phyloP scores from a whole-genome alignment of 1,140 invertebrate genomes.

The Trinorchestia longiramus region DNA sequence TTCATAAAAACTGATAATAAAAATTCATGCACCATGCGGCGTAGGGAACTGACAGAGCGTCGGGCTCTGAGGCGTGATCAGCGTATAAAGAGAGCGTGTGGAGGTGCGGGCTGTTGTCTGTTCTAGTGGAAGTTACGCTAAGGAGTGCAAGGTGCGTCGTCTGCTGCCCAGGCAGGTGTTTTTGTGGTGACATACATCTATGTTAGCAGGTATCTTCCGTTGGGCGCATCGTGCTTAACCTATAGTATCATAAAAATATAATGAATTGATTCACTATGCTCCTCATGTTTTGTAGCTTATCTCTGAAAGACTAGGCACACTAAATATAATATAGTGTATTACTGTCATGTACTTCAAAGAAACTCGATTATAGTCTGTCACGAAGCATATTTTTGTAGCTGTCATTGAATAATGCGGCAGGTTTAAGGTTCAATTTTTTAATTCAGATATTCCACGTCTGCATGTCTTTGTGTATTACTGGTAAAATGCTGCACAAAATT shows the following conservation, averaged over 20 bases:
- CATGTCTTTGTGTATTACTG: neutral
- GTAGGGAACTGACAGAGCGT: neutral
- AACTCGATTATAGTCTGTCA: neutral
- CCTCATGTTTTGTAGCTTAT: neutral
- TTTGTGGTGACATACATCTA: neutral
- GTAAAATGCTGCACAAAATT: neutral
- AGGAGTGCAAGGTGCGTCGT: neutral
- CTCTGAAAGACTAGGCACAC: neutral
- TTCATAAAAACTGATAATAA: neutral
- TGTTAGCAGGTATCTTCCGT: neutral
- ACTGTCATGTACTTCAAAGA: neutral
- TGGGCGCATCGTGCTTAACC: no score
- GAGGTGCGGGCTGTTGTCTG: conserved; percentile 3
- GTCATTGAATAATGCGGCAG: neutral
- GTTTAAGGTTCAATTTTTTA: neutral
- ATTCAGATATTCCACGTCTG: neutral
- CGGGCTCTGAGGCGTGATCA: neutral
- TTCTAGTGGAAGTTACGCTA: neutral
- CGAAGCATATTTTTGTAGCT: neutral
- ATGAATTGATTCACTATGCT: no score
- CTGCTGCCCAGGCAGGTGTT: neutral
- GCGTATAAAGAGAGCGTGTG: neutral
- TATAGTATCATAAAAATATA: no score
- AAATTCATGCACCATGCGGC: neutral
- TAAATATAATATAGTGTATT: neutral